Conservation (phyloP, 2,797 vertebrate species). For the Hippocampus kuda region DNA sequence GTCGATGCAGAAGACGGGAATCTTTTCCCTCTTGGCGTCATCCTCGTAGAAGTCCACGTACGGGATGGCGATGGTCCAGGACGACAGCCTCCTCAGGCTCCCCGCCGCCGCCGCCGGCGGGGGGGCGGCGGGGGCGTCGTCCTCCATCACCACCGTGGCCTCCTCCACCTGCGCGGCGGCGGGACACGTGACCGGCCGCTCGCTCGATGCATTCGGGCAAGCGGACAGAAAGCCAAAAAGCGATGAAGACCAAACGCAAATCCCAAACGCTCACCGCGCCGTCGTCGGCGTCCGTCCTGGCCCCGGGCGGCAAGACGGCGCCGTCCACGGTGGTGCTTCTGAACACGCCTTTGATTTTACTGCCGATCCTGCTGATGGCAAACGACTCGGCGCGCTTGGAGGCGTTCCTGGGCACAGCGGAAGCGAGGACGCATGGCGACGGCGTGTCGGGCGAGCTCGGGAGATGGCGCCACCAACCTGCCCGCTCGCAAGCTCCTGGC, state of each 20-base stretch:
- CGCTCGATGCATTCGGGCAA: too few species aligned
- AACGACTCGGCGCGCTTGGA: constrained; percentile 86
- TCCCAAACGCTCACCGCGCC: constrained; percentile 68
- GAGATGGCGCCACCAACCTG: constrained; percentile 64
- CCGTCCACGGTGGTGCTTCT: constrained; percentile 89
- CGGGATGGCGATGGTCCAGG: constrained; percentile 85
- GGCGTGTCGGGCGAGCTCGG: too few species aligned
- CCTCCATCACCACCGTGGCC: constrained; percentile 86
- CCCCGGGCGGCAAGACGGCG: constrained; percentile 73
- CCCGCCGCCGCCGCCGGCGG: constrained; percentile 64
- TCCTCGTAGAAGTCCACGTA: constrained; percentile 83
- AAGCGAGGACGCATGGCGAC: background rate
- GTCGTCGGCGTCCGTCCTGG: constrained; percentile 73
- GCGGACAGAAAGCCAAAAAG: too few species aligned
- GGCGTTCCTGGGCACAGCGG: constrained; percentile 60
- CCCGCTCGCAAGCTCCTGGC: constrained; percentile 76
- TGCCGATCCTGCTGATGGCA: constrained; percentile 87
- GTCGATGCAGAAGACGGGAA: constrained; percentile 90
- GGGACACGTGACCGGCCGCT: too few species aligned
- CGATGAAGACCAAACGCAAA: too few species aligned
- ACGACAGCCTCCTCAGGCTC: constrained; percentile 77
- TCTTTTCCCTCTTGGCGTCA: constrained; percentile 77
- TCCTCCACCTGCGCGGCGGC: constrained; percentile 80
- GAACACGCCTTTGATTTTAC: constrained; percentile 92
- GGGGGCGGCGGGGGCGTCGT: constrained; percentile 74